These are phyloP conservation scores for Phalanger gymnotis DNA, from an alignment of 2,797 vertebrate genomes.

Conservation along the genomic window DNA sequence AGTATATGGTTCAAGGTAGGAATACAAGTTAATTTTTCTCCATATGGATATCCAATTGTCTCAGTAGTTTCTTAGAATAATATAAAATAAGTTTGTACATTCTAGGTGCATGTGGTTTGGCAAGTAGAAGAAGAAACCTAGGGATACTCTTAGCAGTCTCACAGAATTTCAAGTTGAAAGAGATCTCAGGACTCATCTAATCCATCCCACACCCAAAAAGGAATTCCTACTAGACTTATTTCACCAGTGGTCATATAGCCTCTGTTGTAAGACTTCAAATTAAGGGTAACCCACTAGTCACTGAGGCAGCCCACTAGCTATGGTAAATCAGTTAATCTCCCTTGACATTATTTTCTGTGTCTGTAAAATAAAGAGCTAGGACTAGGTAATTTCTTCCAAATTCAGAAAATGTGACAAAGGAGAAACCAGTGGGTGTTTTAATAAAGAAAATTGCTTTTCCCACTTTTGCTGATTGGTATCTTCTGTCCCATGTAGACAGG, in stretches of 20 bases:
- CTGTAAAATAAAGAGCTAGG: not conserved
- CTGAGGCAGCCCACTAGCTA: not conserved
- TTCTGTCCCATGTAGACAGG: accelerated
- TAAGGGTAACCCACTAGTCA: not conserved
- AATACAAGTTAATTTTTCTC: not conserved
- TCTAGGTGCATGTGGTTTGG: not conserved
- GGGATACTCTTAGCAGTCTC: not conserved
- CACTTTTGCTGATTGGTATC: accelerated
- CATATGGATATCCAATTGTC: not conserved
- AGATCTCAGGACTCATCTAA: not conserved
- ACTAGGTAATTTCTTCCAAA: not conserved
- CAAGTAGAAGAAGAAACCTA: not conserved
- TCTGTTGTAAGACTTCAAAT: not conserved
- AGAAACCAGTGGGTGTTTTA: not conserved
- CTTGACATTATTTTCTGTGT: not conserved
- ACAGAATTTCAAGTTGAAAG: not conserved
- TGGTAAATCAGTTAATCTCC: not conserved
- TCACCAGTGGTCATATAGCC: not conserved
- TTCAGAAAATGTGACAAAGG: not conserved
- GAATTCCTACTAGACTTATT: not conserved
- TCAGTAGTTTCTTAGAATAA: not conserved
- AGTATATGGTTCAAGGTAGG: not conserved
- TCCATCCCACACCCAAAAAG: not conserved
- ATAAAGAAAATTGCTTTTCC: not conserved
- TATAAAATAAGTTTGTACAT: not conserved